Evolutionary conservation across 2,113 vertebrate species (phyloP), one percentile per base, ranked within the genome.

Genomic region (Calidris pugnax): DNA sequence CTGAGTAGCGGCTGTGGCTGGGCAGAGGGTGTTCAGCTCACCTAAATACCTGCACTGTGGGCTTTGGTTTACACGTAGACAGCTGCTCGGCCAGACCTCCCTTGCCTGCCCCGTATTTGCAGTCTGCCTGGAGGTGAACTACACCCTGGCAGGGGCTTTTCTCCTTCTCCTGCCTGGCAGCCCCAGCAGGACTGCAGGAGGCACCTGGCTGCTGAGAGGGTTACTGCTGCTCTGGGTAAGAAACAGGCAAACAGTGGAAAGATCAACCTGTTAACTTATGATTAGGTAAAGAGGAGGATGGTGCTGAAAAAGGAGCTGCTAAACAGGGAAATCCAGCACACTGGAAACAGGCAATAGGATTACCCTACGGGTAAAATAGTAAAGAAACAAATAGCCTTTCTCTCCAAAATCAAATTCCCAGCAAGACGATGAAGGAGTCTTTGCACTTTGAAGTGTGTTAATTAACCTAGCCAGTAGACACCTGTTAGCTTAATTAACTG

Each of bases 401-500:
- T 83, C 77, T 76, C 33, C 57, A 80, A 45, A 88, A 60, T 17
- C 33, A 33, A 77, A 82, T 73, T 85, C 56, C 62, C 81, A 69
- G 67, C 24, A 60, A 84, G 63, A 73, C 2, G 5, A 21, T 1
- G 6, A 33, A 28, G 50, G 82, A 84, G 45, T 50, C 77, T 83
- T 92, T 87, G 87, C 24, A 32, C 72, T 63, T 53, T 53, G 15
- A 88, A 81, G 62, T 55, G 69, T 68, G 43, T 37, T 90, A 96
- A 89, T 93, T 91, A 88, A 85, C 51, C n/a, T 69, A 83, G 55
- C 59, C 28, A 30, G 45, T 32, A 82, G 84, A 81, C 55, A 89
- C 90, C 83, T 78, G 74, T 77, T 95, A 66, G 80, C 75, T 62
- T 84, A 84, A 87, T 94, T 83, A 90, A 79, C 77, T 90, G 51